A percentile compares a stretch with the other conserved stretches of the same genome.
Conservation (phyloP, 2,888 invertebrate genomes). For the Ophraella communa region DNA sequence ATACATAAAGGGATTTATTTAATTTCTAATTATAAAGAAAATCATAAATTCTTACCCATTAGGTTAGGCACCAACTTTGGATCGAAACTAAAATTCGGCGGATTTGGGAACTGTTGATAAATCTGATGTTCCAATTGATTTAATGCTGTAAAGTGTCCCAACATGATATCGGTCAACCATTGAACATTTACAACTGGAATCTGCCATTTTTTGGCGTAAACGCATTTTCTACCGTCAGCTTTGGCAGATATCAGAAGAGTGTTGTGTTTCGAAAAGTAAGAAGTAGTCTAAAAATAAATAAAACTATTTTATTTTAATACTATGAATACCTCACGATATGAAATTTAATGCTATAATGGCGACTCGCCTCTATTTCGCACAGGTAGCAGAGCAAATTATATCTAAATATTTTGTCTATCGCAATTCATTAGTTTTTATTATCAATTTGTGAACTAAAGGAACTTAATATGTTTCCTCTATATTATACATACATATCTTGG, state of each 20-base stretch:
- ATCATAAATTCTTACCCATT: slow-evolving; percentile 73
- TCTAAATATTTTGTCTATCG: too few relatives aligned
- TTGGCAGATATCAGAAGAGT: slow-evolving; percentile 80
- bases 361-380: too few relatives aligned
- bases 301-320: too few relatives aligned
- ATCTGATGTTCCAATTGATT: slow-evolving; percentile 82
- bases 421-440: too few relatives aligned
- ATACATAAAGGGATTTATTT: slow-evolving; percentile 5
- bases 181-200: slow-evolving; percentile 90
- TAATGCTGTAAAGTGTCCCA: slow-evolving; percentile 84
- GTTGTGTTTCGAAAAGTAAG: slow-evolving; percentile 80
- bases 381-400: too few relatives aligned
- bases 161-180: slow-evolving; percentile 91
- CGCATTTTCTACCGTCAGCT: slow-evolving; percentile 85
- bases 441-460: too few relatives aligned
- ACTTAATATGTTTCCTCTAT: too few relatives aligned
- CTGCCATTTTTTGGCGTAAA: slow-evolving; percentile 90
- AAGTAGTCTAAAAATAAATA: slow-evolving; percentile 64
- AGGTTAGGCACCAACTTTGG: slow-evolving; percentile 85
- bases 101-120: slow-evolving; percentile 85
- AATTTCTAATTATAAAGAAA: neutral
- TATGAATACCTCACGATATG: too few relatives aligned
- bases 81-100: slow-evolving; percentile 81
- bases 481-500: too few relatives aligned
- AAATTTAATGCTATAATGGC: too few relatives aligned